Evolutionary conservation across 2,888 invertebrate genomes (phyloP).

Genomic region (Auanema sp.): DNA sequence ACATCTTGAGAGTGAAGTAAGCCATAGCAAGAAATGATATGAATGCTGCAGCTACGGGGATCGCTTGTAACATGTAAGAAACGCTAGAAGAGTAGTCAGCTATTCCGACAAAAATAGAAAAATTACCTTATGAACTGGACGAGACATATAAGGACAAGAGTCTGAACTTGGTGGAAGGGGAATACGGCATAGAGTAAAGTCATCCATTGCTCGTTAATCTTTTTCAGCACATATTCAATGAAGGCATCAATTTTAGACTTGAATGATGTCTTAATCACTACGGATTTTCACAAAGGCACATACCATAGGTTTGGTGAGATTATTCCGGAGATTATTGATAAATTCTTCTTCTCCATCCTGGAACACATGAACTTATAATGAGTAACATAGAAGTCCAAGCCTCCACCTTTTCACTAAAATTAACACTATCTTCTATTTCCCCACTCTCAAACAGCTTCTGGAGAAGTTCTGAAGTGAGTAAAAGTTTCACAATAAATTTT

Average conservation of each 20-base stretch:
- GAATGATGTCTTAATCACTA: too few species aligned
- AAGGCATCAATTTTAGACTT: conserved; percentile 31
- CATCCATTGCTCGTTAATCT: conserved; percentile 47
- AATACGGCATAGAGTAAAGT: conserved; percentile 46
- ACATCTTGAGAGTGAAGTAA: conserved; percentile 55
- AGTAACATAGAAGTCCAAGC: too few species aligned
- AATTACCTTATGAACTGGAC: conserved; percentile 54
- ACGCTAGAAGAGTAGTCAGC: conserved; percentile 35
- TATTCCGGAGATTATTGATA: neutral
- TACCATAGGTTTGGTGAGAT: neutral
- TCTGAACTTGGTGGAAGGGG: conserved; percentile 57
- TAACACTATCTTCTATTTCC: neutral
- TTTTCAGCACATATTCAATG: conserved; percentile 49
- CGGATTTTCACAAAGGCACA: too few species aligned
- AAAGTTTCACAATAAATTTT: neutral
- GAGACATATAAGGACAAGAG: conserved; percentile 51
- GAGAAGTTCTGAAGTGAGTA: neutral
- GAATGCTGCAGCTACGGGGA: conserved; percentile 47
- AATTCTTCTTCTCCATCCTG: neutral
- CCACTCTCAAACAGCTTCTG: neutral
- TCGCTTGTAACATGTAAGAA: conserved; percentile 28
- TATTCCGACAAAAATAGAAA: neutral
- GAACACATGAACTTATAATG: too few species aligned
- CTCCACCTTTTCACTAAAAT: too few species aligned
- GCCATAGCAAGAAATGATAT: conserved; percentile 48